Evolutionary conservation across 1,140 invertebrate species (phyloP).

Genomic region (Trachymyrmex septentrionalis): DNA sequence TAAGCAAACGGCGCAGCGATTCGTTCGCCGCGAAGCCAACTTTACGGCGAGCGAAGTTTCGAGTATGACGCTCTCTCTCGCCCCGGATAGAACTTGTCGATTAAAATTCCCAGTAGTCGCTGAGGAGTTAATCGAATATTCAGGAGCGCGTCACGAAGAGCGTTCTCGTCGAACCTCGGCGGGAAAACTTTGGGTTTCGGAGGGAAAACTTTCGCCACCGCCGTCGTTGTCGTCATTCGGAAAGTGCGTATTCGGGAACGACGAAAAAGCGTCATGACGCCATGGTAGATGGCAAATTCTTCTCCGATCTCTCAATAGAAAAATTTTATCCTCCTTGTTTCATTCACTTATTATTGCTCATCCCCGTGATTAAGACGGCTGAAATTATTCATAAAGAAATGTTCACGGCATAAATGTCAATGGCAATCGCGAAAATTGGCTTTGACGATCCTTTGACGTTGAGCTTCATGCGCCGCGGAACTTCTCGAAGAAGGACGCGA

Average conservation of each 20-base stretch:
- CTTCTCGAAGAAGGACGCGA: constrained; percentile 32
- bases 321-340: constrained; percentile 10
- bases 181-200: constrained; percentile 51
- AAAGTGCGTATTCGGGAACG: constrained; percentile 19
- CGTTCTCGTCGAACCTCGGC: constrained; percentile 34
- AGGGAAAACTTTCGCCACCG: constrained; percentile 40
- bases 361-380: constrained; percentile 33
- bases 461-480: constrained; percentile 10
- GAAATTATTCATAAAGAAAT: constrained; percentile 48
- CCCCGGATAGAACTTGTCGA: constrained; percentile 64
- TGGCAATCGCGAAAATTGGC: constrained; percentile 34
- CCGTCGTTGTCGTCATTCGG: background rate
- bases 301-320: background rate
- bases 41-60: constrained; percentile 46
- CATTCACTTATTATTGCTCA: constrained; percentile 35
- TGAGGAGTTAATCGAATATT: constrained; percentile 76
- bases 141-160: constrained; percentile 59
- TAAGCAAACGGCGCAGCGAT: constrained; percentile 56
- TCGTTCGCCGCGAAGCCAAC: constrained; percentile 28
- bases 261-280: constrained; percentile 18
- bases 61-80: constrained; percentile 46
- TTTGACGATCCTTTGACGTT: constrained; percentile 34
- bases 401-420: constrained; percentile 24
- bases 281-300: constrained; percentile 23
- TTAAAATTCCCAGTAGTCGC: constrained; percentile 73